Conservation (phyloP, 2,797 vertebrate genomes). For the Amblyopsis hoosieri region DNA sequence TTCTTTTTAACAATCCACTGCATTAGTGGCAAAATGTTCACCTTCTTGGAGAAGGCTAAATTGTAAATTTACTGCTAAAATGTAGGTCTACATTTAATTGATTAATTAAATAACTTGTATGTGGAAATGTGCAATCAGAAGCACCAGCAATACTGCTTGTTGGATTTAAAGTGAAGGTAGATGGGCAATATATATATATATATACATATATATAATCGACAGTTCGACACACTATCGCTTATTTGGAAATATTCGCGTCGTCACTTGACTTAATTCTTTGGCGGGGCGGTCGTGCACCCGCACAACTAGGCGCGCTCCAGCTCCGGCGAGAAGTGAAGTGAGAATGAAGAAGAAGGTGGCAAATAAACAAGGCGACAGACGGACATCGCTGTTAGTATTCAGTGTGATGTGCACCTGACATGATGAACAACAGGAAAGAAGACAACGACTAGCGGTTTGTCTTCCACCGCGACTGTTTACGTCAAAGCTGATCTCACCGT, state of each 20-base stretch:
- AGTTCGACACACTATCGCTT: no score
- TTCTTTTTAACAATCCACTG: no score
- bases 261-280: constrained; percentile 44
- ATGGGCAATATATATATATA: neutral
- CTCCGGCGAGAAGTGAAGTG: constrained; percentile 18
- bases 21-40: no score
- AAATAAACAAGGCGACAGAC: constrained; percentile 10
- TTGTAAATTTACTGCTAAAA: no score
- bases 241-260: constrained; percentile 22
- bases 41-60: no score
- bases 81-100: no score
- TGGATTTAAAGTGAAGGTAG: neutral
- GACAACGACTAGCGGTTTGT: constrained; percentile 17
- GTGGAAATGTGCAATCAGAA: neutral
- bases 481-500: neutral
- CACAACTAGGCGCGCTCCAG: constrained; percentile 27
- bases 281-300: constrained; percentile 37
- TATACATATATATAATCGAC: neutral
- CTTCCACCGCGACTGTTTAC: neutral
- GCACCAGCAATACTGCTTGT: neutral
- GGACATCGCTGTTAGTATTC: neutral
- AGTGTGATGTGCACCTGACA: constrained; percentile 16
- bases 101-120: neutral
- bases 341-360: constrained; percentile 5
- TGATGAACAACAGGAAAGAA: constrained; percentile 24